Base-by-base conservation (phyloP, 2,797 vertebrate species). In the Leptodactylus fallax region DNA sequence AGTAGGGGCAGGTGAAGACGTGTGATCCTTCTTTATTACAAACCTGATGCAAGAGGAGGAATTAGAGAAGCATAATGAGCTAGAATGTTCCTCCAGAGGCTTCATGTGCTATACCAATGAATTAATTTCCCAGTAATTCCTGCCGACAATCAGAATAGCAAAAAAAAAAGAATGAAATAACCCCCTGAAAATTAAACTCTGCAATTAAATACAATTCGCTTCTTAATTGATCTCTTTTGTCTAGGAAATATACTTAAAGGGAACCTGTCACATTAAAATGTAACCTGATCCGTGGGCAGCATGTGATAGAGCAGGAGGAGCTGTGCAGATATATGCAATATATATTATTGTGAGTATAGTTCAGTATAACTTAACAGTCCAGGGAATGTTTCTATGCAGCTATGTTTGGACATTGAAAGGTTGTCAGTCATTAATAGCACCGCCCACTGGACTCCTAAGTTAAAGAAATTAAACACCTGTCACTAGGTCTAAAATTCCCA, bases 81-180 rank as follows among this genome's bases (percentile, higher is more conserved):
- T 16, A 27, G 65, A 69, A 69, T 36, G 13, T 27, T 69, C 65
- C 65, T 69, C 71, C 45, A 49, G 71, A 74, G 71, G 71, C 16
- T 74, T 74, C 71, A 47, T 74, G 45, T 21, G 17, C 71, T 74
- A 21, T 47, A 74, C 36, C 27, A 49, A 49, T 36, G 0, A 74
- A 74, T 74, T 47, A 74, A 74, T 74, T 71, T 74, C 71, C 19
- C 45, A 19, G 45, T 49, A 74, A 47, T 74, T 74, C 71, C 19
- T 49, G 19, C 21, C 71, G 47, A 49, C 71, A 21, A 49, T 74
- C 17, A 74, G 71, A 49, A 71, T 45, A 45, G 13, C 9, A 47
- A 10, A 21, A 12, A 21, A 11, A 72, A 65, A 65, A 65, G 3
- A 65, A 63, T 58, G 14, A 69, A 71, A 45, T 47, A 71, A 71